Evolutionary conservation across 2,888 invertebrate genomes (phyloP).

Genomic region (Mantis religiosa): DNA sequence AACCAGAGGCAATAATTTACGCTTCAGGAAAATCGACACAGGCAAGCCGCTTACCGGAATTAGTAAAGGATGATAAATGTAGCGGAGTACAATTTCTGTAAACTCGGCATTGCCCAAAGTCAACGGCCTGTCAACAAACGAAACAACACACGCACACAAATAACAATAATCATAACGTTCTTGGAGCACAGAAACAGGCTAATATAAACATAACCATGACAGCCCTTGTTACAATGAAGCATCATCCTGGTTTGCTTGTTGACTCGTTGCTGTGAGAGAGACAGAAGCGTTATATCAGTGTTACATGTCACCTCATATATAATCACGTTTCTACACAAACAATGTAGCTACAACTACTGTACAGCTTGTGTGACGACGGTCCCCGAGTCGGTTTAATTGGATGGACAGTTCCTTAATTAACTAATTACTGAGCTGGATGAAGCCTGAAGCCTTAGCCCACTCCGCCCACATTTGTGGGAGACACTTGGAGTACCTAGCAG

Average conservation of each 20-base stretch:
- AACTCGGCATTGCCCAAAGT: not conserved
- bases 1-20: not conserved
- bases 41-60: not conserved
- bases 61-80: not conserved
- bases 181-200: not conserved
- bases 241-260: not conserved
- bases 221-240: not conserved
- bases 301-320: not conserved
- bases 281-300: not conserved
- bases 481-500: not conserved
- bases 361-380: not conserved
- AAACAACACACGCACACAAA: not conserved
- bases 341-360: not conserved
- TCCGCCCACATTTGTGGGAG: not conserved
- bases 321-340: not conserved
- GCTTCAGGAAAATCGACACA: not conserved
- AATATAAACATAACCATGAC: not conserved
- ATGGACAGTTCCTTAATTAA: conserved; percentile 26
- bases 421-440: conserved; percentile 23
- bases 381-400: conserved; percentile 17
- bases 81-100: not conserved
- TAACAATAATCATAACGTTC: not conserved
- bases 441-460: not conserved
- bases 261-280: not conserved
- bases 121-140: not conserved